Base-by-base conservation (phyloP, 2,888 invertebrate species). In the Girardia tigrina region DNA sequence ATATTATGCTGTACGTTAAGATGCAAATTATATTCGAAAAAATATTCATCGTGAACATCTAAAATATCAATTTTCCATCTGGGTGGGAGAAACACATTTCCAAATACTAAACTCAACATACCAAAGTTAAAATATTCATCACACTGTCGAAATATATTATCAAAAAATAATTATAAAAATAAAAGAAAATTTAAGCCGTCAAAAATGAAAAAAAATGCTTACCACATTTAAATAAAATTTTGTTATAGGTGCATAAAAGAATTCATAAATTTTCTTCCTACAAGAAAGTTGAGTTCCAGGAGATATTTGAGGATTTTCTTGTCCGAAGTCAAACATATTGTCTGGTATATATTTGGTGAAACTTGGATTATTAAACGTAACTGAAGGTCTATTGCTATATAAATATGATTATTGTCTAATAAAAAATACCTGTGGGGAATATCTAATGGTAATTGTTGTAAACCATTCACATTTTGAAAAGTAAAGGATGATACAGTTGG, bases 221-320 rank as follows among this genome's bases (percentile, higher is more conserved):
- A 94, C 94, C 80, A 94, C 91, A 87, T 97, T 94, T 20, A 92
- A 90, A 94, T 94, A 97, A 86, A 97, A 98, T 84, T 97, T 97
- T 1, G 97, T 94, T 79, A 98, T 93, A 0, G 98, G 98, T 69
- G 98, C 95, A 27, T 94, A 94, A 85, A 94, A 98, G 86, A 98
- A 98, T 86, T 98, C 98, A 82, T 94, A 92, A 77, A 97, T 88
- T 85, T 94, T 94, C 85, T 92, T 92, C 89, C 87, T 26, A 74
- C 23, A 42, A 23, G 42, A 74, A 42, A 78, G 28, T n/a, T 26
- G 74, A n/a, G 69, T 70, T 29, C 74, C 42, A 0, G 29, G 73
- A 14, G 42, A 26, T 36, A 72, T 36, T 29, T 56, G 56, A 4
- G 56, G 56, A 16, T 56, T 56, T 56, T 56, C 56, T n/a, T 56